Evolutionary conservation across 2,888 invertebrate species (phyloP), one percentile per base, ranked within the genome.

Genomic region (Pteria penguin): DNA sequence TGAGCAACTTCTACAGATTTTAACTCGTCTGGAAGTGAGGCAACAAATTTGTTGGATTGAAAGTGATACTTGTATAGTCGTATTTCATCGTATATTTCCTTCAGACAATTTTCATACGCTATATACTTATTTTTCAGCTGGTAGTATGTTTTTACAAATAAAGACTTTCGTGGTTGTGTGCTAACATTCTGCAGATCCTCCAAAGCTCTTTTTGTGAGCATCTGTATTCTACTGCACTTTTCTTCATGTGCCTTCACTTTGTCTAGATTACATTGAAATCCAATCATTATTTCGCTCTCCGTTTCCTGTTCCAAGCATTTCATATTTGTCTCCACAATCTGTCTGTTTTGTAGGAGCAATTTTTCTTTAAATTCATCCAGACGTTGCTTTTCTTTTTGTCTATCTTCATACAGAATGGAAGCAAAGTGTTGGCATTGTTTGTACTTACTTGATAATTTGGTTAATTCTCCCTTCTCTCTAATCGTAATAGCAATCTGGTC

Each of bases 41-140:
- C 4, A 11, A 45, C 24, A 32, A 22, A 27, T 18, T 57, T 24
- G 11, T 65, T 55, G 29, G 32, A 27, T 26, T 26, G 22, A 58
- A 63, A 57, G 18, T 55, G 22, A 57, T 57, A 72, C 8, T 32
- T 57, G 33, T 29, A 22, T 22, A 36, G 33, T 2, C 54, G 31
- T 1, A 32, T 27, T 31, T 58, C 72, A 33, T 72, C 58, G 29
- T 72, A 72, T 33, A 72, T 55, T 33, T 65, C 65, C 29, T 27
- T 57, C 2, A 72, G 72, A 27, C 36, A 65, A 26, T 65, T 65
- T 57, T 72, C 72, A 36, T 57, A 72, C 1, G 62, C 4, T 1
- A 26, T 24, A n/a, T 36, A 36, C 36, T 72, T 72, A 11, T 8
- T 57, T 14, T 58, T 63, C 26, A 72, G 36, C 18, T 57, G 31